These are phyloP conservation scores for Sciurus vulgaris DNA, from an alignment of 2,797 vertebrate species.

Conservation along the genomic window DNA sequence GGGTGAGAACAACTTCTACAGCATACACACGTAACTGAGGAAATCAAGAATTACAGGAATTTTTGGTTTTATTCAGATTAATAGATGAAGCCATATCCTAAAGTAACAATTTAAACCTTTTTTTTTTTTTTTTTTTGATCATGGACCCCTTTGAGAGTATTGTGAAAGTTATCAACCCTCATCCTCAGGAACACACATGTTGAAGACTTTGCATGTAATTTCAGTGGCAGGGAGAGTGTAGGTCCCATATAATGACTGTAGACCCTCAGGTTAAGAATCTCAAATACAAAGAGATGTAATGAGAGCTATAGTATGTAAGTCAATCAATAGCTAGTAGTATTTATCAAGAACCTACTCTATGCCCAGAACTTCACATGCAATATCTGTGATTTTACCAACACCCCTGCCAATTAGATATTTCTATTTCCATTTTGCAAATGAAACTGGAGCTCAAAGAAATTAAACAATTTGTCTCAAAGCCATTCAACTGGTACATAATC, in stretches of 20 bases:
- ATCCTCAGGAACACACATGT: background rate
- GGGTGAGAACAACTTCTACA: background rate
- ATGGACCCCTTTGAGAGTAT: background rate
- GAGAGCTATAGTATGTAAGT: background rate
- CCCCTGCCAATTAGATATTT: background rate
- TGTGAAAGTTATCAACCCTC: background rate
- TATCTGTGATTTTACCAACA: background rate
- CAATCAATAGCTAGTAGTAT: background rate
- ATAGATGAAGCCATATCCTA: background rate
- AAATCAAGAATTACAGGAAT: background rate
- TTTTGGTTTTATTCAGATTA: background rate
- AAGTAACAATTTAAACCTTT: background rate
- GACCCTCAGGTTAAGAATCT: background rate
- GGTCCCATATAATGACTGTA: background rate
- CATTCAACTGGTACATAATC: background rate
- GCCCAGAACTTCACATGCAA: background rate
- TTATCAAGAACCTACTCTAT: background rate
- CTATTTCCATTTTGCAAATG: background rate
- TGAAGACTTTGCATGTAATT: background rate
- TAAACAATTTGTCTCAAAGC: background rate
- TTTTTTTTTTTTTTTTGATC: slow-evolving; percentile 28
- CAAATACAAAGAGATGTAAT: background rate
- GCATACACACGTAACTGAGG: background rate
- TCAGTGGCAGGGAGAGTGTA: background rate
- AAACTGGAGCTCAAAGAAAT: slow-evolving; percentile 8